A percentile compares a stretch with the other conserved stretches of the same genome.
phyloP scores from a whole-genome alignment of 1,140 invertebrate genomes.

The Zaprionus ghesquierei region DNA sequence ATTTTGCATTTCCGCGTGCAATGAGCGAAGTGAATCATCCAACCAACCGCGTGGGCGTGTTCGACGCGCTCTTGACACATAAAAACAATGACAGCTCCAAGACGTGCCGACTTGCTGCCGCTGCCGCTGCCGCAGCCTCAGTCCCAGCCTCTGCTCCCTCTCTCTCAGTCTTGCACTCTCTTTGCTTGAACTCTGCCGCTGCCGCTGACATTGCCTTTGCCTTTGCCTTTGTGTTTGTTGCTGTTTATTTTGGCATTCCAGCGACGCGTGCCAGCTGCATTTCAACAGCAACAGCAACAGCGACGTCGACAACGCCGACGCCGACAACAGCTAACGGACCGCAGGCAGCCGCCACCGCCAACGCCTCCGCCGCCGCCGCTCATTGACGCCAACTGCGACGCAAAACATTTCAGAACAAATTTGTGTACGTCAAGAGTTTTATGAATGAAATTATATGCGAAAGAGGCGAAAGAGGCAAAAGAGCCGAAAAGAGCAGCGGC shows the following conservation, averaged over 20 bases:
- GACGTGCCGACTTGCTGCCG: conserved; percentile 41
- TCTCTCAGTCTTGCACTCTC: background rate
- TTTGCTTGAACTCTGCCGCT: background rate
- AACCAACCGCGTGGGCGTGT: too few relatives aligned
- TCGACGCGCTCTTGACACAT: conserved; percentile 40
- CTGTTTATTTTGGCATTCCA: conserved; percentile 41
- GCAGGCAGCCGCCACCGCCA: too few relatives aligned
- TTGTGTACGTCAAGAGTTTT: conserved; percentile 42
- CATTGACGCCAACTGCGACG: background rate
- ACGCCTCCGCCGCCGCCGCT: too few relatives aligned
- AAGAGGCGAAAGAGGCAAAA: conserved; percentile 25
- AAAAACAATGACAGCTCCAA: conserved; percentile 41
- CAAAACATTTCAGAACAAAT: background rate
- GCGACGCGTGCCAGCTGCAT: conserved; percentile 41
- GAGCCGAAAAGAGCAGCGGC: conserved; percentile 7
- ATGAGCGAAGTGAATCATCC: too few relatives aligned
- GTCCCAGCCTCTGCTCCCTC: background rate
- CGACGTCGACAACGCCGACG: too few relatives aligned
- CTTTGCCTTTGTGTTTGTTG: background rate
- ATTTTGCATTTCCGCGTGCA: conserved; percentile 31
- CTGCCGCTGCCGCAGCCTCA: background rate
- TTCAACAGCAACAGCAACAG: too few relatives aligned
- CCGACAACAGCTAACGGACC: too few relatives aligned
- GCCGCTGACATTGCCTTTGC: background rate
- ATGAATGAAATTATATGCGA: conserved; percentile 72